Percentiles rank a stretch among this genome's conserved stretches.
phyloP scores from a whole-genome alignment of 2,888 invertebrate species.

The Eristalinus aeneus region DNA sequence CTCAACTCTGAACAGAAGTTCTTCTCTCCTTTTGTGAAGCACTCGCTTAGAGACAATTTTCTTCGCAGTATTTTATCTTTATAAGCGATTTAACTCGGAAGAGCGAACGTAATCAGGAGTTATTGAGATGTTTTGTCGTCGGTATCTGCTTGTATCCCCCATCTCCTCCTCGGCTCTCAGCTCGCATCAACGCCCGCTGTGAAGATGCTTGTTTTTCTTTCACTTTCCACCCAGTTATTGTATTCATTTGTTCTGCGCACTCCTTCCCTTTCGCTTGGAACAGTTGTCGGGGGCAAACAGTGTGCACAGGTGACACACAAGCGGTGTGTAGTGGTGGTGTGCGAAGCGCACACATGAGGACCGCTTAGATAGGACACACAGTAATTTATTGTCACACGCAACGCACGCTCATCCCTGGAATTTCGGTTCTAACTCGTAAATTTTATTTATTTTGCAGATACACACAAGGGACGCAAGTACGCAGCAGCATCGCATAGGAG shows the following conservation, averaged over 20 bases:
- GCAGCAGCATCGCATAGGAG: not conserved
- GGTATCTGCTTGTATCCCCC: not conserved
- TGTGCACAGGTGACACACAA: slow-evolving; percentile 42
- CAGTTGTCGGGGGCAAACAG: slow-evolving; percentile 13
- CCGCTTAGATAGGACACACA: slow-evolving; percentile 15
- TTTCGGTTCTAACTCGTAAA: slow-evolving; percentile 18
- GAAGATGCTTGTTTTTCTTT: not conserved
- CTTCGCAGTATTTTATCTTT: slow-evolving; percentile 46
- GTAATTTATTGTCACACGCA: slow-evolving; percentile 47
- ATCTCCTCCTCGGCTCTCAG: not conserved
- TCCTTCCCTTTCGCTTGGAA: not conserved
- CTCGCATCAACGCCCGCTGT: not conserved
- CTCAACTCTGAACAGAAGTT: not conserved
- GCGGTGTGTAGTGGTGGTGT: not conserved
- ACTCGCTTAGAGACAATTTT: slow-evolving; percentile 33
- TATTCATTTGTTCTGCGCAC: not conserved
- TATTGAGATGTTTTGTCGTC: slow-evolving; percentile 43
- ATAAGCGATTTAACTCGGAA: slow-evolving; percentile 50
- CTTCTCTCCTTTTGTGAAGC: not conserved
- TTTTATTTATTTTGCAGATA: slow-evolving; percentile 54
- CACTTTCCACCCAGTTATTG: not conserved
- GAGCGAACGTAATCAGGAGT: slow-evolving; percentile 33
- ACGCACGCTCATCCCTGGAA: slow-evolving; percentile 29
- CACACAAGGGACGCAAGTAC: not conserved
- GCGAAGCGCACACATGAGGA: not conserved